phyloP scores from a whole-genome alignment of 1,140 invertebrate genomes.

The Tetramorium alpestre region DNA sequence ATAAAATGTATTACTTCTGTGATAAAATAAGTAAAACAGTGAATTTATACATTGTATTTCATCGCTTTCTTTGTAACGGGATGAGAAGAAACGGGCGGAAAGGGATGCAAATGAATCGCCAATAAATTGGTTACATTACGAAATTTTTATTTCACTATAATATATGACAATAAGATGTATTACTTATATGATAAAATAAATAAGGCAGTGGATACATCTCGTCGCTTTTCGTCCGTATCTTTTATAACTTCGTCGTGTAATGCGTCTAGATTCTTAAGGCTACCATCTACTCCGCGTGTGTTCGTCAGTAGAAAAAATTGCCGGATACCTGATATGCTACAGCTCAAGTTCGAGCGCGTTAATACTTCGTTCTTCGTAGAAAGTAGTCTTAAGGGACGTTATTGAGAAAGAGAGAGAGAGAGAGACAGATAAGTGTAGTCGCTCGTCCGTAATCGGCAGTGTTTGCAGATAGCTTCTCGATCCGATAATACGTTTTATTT shows the following conservation, averaged over 20 bases:
- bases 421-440: constrained; percentile 56
- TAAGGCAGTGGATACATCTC: constrained; percentile 82
- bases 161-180: constrained; percentile 81
- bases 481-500: constrained; percentile 25
- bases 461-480: constrained; percentile 61
- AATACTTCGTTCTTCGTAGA: constrained; percentile 52
- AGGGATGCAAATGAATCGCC: constrained; percentile 31
- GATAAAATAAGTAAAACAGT: constrained; percentile 85
- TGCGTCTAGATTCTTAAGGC: constrained; percentile 59
- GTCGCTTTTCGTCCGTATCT: constrained; percentile 70
- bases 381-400: constrained; percentile 51
- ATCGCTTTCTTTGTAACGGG: constrained; percentile 59
- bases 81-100: background rate
- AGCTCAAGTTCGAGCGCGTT: constrained; percentile 9
- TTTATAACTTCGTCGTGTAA: constrained; percentile 58
- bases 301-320: constrained; percentile 32
- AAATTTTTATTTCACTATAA: constrained; percentile 80
- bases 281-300: constrained; percentile 41
- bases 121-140: constrained; percentile 66
- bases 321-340: constrained; percentile 13
- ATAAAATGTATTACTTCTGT: constrained; percentile 80
- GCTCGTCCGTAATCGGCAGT: constrained; percentile 68
- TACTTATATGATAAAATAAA: constrained; percentile 83
- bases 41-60: constrained; percentile 67
- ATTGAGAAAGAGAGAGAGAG: background rate